Evolutionary conservation across 92 coral and sea anemone genomes (phyloP), one percentile per base, ranked within the genome.

Genomic region (Bergia puertoricense): DNA sequence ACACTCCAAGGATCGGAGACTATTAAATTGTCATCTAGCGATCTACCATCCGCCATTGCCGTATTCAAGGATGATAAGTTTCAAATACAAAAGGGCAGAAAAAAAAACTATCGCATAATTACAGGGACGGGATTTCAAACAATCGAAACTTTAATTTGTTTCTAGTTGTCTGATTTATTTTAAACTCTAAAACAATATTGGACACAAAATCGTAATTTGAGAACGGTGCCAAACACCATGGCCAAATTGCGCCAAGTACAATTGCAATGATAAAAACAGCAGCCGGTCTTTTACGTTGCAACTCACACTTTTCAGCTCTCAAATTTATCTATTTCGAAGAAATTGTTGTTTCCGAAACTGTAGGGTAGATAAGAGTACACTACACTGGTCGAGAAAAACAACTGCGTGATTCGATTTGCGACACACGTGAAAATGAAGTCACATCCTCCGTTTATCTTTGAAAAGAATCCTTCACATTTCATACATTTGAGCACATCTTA

Each of bases 401-500:
- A 77, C 22, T 15, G 20, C 2, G 44, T 57, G 43, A 78, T 56
- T 80, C 40, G 14, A 22, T 50, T 57, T 80, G 48, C 62, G 77
- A 44, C 65, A 84, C 87, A 74, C 75, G 87, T 79, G 82, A 67
- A 51, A 23, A 46, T 5, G 10, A 42, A 14, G 72, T 7, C 8
- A 1, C 38, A 69, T 2, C 44, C 18, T 44, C 51, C 75, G 14
- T 43, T 46, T 65, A 66, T 67, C 51, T 16, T 48, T 23, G 41
- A 74, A 72, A n/a, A 72, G 30, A 8, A 72, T 11, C 42, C 8
- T 36, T n/a, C 43, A 30, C 10, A n/a, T 72, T 36, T 15, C 18
- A 74, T 13, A 6, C 13, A 42, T 76, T 76, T 13, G 8, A 39
- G 74, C 14, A 54, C n/a, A 57, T 50, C 94, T 77, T 81, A 96